Conservation (phyloP, 2,888 invertebrate species). For the Thera britannica region DNA sequence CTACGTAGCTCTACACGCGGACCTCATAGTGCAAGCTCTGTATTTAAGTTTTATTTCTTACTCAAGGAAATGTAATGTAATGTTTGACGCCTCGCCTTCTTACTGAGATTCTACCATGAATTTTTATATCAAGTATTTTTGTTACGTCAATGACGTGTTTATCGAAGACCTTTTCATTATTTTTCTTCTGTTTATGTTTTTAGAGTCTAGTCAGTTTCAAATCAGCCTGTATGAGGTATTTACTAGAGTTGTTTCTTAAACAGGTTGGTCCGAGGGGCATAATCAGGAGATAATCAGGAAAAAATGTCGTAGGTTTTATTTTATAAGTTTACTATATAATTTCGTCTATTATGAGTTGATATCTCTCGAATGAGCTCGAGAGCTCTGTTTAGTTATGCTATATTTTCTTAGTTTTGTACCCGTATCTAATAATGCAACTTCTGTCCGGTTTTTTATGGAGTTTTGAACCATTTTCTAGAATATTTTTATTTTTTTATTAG, state of each 20-base stretch:
- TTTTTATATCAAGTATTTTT: constrained; percentile 20
- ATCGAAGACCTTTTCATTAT: constrained; percentile 2
- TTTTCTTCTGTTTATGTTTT: constrained; percentile 20
- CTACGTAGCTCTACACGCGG: constrained; percentile 38
- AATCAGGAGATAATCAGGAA: constrained; percentile 13
- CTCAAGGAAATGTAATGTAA: constrained; percentile 2
- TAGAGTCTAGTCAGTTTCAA: constrained; percentile 28
- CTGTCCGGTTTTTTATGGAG: neutral
- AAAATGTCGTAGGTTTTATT: neutral
- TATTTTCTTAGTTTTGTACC: neutral
- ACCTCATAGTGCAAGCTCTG: constrained; percentile 31
- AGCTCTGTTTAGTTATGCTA: neutral
- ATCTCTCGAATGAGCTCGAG: neutral
- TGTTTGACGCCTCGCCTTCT: constrained; percentile 4
- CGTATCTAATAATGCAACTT: neutral
- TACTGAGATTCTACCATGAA: constrained; percentile 2
- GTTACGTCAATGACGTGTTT: neutral
- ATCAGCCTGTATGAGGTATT: constrained; percentile 2
- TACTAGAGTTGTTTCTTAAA: constrained; percentile 4
- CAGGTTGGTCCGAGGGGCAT: constrained; percentile 6
- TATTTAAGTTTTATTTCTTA: constrained; percentile 1
- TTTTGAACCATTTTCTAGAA: neutral
- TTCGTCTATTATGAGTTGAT: neutral
- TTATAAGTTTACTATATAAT: neutral
- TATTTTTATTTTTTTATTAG: too few relatives aligned